Conservation (phyloP, 2,797 vertebrate genomes). For the Otolemur crassicaudatus region DNA sequence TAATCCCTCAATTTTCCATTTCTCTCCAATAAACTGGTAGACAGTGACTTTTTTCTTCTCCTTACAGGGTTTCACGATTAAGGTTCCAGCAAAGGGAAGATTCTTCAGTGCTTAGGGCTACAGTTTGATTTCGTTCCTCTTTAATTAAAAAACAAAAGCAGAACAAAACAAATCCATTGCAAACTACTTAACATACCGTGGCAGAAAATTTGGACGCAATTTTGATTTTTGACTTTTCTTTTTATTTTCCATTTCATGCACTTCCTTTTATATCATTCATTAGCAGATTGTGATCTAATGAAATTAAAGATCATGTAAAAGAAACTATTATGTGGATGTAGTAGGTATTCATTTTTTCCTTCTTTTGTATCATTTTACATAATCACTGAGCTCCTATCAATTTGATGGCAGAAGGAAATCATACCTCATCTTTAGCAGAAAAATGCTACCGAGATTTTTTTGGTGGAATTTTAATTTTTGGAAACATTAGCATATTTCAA, state of each 20-base stretch:
- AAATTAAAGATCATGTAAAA: not conserved
- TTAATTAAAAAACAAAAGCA: not conserved
- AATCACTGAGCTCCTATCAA: not conserved
- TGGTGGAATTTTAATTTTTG: not conserved
- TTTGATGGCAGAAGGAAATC: not conserved
- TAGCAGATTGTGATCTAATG: not conserved
- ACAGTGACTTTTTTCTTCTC: not conserved
- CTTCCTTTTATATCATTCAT: not conserved
- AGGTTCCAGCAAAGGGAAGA: not conserved
- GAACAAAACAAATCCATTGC: not conserved
- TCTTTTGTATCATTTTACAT: not conserved
- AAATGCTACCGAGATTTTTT: not conserved
- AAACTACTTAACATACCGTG: not conserved
- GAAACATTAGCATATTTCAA: not conserved
- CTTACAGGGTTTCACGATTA: not conserved
- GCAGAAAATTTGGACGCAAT: not conserved
- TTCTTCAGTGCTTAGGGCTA: not conserved
- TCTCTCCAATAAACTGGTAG: not conserved
- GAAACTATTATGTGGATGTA: not conserved
- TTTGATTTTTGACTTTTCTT: not conserved
- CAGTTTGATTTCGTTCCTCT: not conserved
- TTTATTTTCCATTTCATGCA: not conserved
- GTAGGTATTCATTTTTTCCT: not conserved
- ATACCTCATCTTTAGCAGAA: not conserved
- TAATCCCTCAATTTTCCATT: not conserved